Conservation (phyloP, 2,888 invertebrate species). For the Arge pagana region DNA sequence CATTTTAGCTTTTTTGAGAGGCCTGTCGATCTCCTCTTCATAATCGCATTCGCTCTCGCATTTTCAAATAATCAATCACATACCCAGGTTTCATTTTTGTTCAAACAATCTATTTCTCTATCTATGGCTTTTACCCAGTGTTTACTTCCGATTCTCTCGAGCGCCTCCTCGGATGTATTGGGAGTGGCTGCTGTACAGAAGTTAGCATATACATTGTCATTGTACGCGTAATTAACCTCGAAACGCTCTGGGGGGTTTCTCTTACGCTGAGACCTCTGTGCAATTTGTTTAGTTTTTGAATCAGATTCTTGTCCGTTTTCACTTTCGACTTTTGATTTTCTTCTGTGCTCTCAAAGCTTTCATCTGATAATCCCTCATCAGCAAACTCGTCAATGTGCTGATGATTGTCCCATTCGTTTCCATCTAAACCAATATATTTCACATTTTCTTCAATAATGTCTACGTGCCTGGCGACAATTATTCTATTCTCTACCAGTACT, state of each 20-base stretch:
- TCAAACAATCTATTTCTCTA: slow-evolving; percentile 2
- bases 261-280: not conserved
- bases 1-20: no score
- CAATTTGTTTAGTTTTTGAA: no score
- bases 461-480: slow-evolving; percentile 30
- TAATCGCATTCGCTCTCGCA: no score
- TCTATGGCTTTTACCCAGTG: slow-evolving; percentile 6
- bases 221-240: slow-evolving; percentile 1
- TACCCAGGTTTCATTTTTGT: slow-evolving; percentile 8
- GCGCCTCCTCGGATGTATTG: slow-evolving; percentile 1
- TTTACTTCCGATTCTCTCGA: not conserved
- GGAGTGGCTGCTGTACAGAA: slow-evolving; percentile 5
- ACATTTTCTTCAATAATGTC: slow-evolving; percentile 23
- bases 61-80: no score
- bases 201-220: slow-evolving; percentile 1
- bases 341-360: not conserved
- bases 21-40: no score
- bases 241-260: not conserved
- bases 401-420: no score
- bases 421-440: not conserved
- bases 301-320: no score
- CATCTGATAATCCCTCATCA: slow-evolving; percentile 1
- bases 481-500: slow-evolving; percentile 26
- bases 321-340: not conserved
- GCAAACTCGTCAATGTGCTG: not conserved